phyloP scores from a whole-genome alignment of 2,797 vertebrate genomes.

The Hyperoplus lanceolatus region DNA sequence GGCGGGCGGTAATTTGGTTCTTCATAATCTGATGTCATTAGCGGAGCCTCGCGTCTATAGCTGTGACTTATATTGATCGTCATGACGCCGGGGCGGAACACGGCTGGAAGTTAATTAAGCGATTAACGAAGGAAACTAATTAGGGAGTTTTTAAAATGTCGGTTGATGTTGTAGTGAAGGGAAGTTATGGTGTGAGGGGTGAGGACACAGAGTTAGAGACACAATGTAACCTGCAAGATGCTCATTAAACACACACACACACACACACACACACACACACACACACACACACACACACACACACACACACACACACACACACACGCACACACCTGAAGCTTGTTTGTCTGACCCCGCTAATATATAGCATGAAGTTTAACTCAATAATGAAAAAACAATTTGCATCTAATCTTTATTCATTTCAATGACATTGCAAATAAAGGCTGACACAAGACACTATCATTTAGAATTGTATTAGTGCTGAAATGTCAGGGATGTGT shows the following conservation, averaged over 20 bases:
- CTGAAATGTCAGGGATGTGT: no score
- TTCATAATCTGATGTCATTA: slow-evolving; percentile 79
- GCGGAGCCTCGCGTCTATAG: slow-evolving; percentile 40
- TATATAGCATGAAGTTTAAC: not conserved
- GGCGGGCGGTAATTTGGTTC: slow-evolving; percentile 64
- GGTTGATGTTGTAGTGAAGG: slow-evolving; percentile 11
- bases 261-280: no score
- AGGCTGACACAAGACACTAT: not conserved
- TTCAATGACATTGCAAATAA: not conserved
- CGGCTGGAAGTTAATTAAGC: slow-evolving; percentile 73
- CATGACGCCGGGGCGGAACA: slow-evolving; percentile 43
- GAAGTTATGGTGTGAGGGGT: not conserved
- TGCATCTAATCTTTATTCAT: not conserved
- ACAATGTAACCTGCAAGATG: not conserved
- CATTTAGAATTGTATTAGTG: not conserved
- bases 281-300: no score
- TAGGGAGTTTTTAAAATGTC: slow-evolving; percentile 45
- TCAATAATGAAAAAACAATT: not conserved
- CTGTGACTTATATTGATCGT: slow-evolving; percentile 74
- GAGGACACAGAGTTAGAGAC: slow-evolving; percentile 20
- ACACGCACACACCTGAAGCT: not conserved
- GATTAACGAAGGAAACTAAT: slow-evolving; percentile 75
- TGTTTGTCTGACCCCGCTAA: not conserved
- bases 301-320: no score
- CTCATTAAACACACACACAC: no score